Percentiles rank a stretch among this genome's conserved stretches.
These are phyloP conservation scores for Agriotes lineatus DNA, from an alignment of 2,888 invertebrate genomes.

Conservation along the genomic window DNA sequence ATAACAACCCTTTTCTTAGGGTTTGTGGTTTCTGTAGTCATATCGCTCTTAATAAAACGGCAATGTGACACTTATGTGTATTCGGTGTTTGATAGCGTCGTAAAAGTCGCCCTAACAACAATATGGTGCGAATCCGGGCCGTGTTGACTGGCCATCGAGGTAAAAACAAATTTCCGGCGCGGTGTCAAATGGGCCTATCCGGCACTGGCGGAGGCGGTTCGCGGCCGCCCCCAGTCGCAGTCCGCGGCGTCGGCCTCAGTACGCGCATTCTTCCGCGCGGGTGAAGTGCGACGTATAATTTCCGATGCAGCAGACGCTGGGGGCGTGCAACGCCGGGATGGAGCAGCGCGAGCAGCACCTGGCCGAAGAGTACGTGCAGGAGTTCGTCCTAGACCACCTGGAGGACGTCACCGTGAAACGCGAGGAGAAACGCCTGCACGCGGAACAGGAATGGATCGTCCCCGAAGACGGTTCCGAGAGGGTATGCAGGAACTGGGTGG, in stretches of 20 bases:
- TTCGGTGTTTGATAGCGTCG: constrained; percentile 38
- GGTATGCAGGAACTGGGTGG: constrained; percentile 67
- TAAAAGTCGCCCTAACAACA: constrained; percentile 53
- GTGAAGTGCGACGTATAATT: constrained; percentile 39
- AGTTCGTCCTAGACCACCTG: constrained; percentile 90
- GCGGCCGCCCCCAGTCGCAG: constrained; percentile 68
- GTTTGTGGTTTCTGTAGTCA: constrained; percentile 3
- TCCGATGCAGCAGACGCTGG: constrained; percentile 49
- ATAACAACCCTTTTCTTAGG: not conserved
- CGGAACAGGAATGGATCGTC: constrained; percentile 50
- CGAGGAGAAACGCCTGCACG: constrained; percentile 70
- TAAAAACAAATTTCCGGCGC: constrained; percentile 65
- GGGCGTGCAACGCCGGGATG: constrained; percentile 66
- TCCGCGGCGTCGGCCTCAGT: constrained; percentile 70
- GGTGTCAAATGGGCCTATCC: constrained; percentile 62
- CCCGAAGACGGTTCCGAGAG: constrained; percentile 49
- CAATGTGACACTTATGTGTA: constrained; percentile 34
- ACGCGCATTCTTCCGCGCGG: constrained; percentile 68
- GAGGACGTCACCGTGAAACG: constrained; percentile 88
- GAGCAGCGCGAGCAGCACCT: constrained; percentile 78
- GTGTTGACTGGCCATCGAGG: constrained; percentile 64
- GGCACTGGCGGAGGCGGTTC: constrained; percentile 60
- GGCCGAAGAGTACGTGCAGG: constrained; percentile 91
- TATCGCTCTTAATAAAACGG: constrained; percentile 22
- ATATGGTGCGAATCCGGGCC: constrained; percentile 57